Percentiles rank a stretch among this genome's conserved stretches.
Evolutionary conservation across 1,140 invertebrate genomes (phyloP).

Genomic region (Eueides isabella): DNA sequence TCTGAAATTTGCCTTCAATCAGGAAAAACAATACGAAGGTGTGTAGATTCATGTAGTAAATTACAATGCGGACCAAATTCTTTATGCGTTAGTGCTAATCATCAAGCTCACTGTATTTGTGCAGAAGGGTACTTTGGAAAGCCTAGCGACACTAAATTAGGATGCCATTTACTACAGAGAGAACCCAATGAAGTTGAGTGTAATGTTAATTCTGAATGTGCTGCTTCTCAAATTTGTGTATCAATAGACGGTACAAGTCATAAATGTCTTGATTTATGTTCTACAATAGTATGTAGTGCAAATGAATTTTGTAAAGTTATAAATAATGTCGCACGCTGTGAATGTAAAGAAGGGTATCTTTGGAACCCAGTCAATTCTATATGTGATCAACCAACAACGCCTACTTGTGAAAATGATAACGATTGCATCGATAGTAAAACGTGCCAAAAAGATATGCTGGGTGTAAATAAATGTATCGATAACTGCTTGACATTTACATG

Average conservation of each 20-base stretch:
- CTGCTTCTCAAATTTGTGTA: constrained; percentile 84
- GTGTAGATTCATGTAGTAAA: constrained; percentile 93
- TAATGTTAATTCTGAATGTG: constrained; percentile 87
- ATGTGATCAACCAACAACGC: constrained; percentile 93
- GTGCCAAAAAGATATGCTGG: constrained; percentile 91
- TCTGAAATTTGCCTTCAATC: constrained; percentile 94
- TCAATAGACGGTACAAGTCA: constrained; percentile 83
- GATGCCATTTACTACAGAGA: constrained; percentile 87
- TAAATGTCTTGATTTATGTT: constrained; percentile 90
- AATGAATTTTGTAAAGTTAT: constrained; percentile 90
- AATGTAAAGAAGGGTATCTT: constrained; percentile 88
- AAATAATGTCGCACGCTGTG: constrained; percentile 87
- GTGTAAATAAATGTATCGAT: constrained; percentile 90
- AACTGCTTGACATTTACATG: constrained; percentile 92
- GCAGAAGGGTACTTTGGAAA: constrained; percentile 90
- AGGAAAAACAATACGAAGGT: constrained; percentile 89
- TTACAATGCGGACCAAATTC: constrained; percentile 95
- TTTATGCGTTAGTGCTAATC: constrained; percentile 90
- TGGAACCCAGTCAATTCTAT: constrained; percentile 91
- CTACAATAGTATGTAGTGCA: constrained; percentile 89
- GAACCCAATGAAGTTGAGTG: constrained; percentile 84
- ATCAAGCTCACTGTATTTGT: constrained; percentile 93
- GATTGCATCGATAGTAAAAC: constrained; percentile 88
- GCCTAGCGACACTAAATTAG: constrained; percentile 88
- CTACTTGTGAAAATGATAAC: constrained; percentile 88